Percentiles rank a stretch among this genome's conserved stretches.
Conservation (phyloP, 2,888 invertebrate species). For the Anoplius nigerrimus region DNA sequence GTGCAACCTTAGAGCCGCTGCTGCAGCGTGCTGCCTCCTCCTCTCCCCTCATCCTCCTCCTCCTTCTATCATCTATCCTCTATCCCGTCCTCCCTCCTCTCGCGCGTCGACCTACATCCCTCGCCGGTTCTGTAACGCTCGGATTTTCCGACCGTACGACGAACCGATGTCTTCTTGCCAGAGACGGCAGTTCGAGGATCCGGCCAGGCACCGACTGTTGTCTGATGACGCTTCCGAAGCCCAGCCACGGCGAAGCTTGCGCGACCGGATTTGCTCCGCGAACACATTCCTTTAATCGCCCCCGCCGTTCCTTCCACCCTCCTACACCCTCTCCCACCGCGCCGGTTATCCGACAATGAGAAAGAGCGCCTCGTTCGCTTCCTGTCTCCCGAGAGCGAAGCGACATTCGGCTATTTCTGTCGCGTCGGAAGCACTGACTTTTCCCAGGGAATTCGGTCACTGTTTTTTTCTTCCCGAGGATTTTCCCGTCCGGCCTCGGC, state of each 20-base stretch:
- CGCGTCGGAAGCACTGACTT: too few species aligned
- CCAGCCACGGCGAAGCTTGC: constrained; percentile 44
- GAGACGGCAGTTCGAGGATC: too few species aligned
- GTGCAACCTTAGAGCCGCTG: background rate
- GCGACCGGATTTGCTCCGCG: constrained; percentile 48
- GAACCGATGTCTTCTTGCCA: too few species aligned
- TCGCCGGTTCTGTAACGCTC: background rate
- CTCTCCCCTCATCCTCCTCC: background rate
- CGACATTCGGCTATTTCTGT: too few species aligned
- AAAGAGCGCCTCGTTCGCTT: too few species aligned
- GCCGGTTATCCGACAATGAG: too few species aligned
- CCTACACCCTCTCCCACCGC: too few species aligned
- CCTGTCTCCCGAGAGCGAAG: too few species aligned
- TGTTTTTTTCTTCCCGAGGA: too few species aligned
- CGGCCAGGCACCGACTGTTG: constrained; percentile 2
- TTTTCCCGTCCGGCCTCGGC: too few species aligned
- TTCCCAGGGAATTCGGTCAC: too few species aligned
- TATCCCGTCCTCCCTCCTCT: background rate
- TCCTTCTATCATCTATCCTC: background rate
- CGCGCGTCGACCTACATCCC: background rate
- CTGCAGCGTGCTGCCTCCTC: background rate
- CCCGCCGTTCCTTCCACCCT: constrained; percentile 48
- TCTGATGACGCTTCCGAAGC: constrained; percentile 9
- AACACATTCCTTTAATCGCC: constrained; percentile 48
- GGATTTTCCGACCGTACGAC: background rate